These are phyloP conservation scores for Eupithecia subfuscata DNA, from an alignment of 2,888 invertebrate genomes.

Conservation along the genomic window DNA sequence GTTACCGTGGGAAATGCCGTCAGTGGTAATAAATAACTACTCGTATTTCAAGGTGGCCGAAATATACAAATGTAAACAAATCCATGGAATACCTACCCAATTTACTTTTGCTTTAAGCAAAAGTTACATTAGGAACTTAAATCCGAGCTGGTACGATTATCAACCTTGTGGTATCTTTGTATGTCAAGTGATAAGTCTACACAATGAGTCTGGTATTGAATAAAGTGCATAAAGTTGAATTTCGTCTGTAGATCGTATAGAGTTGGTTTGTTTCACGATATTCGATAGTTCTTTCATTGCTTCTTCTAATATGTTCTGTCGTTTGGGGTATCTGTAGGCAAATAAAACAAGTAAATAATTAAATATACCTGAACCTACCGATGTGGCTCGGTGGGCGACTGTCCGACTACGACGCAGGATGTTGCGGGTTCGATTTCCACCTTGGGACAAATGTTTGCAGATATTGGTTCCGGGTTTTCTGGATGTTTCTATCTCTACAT, in stretches of 20 bases:
- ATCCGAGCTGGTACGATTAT: neutral
- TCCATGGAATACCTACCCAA: neutral
- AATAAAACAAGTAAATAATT: neutral
- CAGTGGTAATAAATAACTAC: neutral
- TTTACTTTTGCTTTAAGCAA: neutral
- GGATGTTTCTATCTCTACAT: no score
- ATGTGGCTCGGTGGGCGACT: no score
- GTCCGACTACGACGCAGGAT: no score
- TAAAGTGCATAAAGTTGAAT: conserved; percentile 69
- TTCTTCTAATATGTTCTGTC: conserved; percentile 68
- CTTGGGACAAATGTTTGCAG: no score
- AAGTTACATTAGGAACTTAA: neutral
- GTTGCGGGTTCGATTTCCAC: no score
- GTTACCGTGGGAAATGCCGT: no score
- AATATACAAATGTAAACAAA: neutral
- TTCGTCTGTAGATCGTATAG: conserved; percentile 63
- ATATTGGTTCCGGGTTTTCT: no score
- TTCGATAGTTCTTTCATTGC: conserved; percentile 60
- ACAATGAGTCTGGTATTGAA: conserved; percentile 72
- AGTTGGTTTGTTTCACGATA: conserved; percentile 62
- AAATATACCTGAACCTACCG: no score
- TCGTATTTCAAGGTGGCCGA: neutral
- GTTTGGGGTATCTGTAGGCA: conserved; percentile 64
- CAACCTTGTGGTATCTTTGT: neutral
- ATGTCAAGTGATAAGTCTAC: conserved; percentile 59